Conservation (phyloP, 2,797 vertebrate species). For the Pipistrellus pygmaeus region DNA sequence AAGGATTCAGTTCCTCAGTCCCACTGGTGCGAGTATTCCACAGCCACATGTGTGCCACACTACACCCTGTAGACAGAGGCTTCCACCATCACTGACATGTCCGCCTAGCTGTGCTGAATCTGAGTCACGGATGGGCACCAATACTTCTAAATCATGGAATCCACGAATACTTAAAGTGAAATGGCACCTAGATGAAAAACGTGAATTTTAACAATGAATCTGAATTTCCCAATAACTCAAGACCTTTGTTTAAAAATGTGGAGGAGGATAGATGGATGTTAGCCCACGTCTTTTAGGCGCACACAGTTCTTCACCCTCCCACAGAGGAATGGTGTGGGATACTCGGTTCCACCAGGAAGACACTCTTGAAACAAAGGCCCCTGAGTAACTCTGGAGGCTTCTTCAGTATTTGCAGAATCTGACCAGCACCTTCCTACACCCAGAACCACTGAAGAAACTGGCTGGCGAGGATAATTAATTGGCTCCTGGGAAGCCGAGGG, state of each 20-base stretch:
- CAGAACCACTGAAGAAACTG: constrained; percentile 68
- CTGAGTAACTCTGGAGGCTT: constrained; percentile 56
- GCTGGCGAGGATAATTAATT: constrained; percentile 64
- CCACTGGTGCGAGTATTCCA: background rate
- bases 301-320: constrained; percentile 6
- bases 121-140: background rate
- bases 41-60: rapidly evolving
- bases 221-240: constrained; percentile 25
- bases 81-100: background rate
- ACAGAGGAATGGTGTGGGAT: background rate
- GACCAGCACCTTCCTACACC: constrained; percentile 71
- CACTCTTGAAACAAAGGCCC: background rate
- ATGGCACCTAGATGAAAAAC: background rate
- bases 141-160: background rate
- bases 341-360: constrained; percentile 27
- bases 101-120: background rate
- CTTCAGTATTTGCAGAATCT: constrained; percentile 71
- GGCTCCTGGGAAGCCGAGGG: constrained; percentile 57
- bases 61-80: background rate
- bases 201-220: background rate
- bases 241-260: constrained; percentile 24
- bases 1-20: background rate
- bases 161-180: constrained; percentile 25
- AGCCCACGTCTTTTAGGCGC: background rate
- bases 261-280: background rate